Base-by-base conservation (phyloP, 2,888 invertebrate species). In the Pachliopta kotzebuea region DNA sequence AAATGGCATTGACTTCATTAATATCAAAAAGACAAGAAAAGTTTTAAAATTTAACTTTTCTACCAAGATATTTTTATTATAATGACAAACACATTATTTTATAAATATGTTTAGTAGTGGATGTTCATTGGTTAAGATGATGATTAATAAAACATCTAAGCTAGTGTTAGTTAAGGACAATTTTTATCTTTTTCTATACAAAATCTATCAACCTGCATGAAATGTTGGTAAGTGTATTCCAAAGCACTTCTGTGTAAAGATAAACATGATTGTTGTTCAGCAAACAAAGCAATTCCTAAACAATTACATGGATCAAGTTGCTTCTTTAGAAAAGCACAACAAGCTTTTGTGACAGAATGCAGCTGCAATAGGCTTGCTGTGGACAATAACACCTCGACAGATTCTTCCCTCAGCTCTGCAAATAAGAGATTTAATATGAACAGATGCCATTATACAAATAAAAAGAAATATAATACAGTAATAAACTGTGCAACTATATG, bases 271-370 rank as follows among this genome's bases (percentile, higher is more conserved):
- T 98, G 98, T 74, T 96, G 96, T 80, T 98, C 98, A 54, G 98
- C 98, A 90, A 98, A 98, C 81, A 97, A 93, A 67, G 96, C 95
- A 80, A 98, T 98, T 24, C 98, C 98, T 71, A 98, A 93, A 87
- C 98, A 98, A 85, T 98, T 98, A 76, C 97, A 98, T 0, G 98
- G 98, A 86, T 98, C 97, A 62, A 98, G 92, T 83, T 98, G 98
- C 76, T 97, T 96, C 76, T 95, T 95, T 62, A 98, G 93, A 85
- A 97, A 98, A 76, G 94, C 94, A 77, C 97, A 98, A 81, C 98
- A 98, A 42, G 97, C 97, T 74, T 95, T 96, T 53, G 97, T 96
- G 50, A 98, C 98, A 72, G 97, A 95, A 74, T 93, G 93, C 60
- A 98, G 89, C 85, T 98, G 98, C 67, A 98, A 93, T 62, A 98